Conservation (phyloP, 1,140 invertebrate genomes). For the Achroia grisella region DNA sequence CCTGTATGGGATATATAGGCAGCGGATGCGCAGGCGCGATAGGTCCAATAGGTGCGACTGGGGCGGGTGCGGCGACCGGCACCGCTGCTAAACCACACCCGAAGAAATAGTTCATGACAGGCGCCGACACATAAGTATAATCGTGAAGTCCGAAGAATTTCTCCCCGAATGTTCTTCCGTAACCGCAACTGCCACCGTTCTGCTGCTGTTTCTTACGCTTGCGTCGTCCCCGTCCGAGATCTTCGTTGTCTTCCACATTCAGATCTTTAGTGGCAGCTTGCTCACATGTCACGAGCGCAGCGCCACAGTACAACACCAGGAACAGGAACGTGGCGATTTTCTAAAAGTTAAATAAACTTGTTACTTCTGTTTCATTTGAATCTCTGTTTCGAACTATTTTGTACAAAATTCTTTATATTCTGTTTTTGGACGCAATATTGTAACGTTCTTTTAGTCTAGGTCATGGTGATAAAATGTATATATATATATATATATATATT, state of each 20-base stretch:
- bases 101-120: constrained; percentile 53
- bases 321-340: neutral
- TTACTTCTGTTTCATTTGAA: no score
- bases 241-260: constrained; percentile 28
- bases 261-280: constrained; percentile 29
- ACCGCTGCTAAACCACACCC: constrained; percentile 30
- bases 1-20: constrained; percentile 8
- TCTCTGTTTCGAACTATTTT: no score
- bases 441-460: no score
- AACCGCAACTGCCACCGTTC: constrained; percentile 29
- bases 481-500: no score
- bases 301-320: constrained; percentile 23
- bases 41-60: constrained; percentile 12
- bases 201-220: constrained; percentile 48
- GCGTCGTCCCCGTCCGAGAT: constrained; percentile 38
- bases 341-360: neutral
- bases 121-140: constrained; percentile 45
- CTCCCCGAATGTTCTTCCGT: constrained; percentile 35
- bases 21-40: constrained; percentile 5
- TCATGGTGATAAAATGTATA: no score
- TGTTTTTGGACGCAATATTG: no score
- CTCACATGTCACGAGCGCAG: constrained; percentile 15
- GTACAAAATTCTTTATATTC: no score
- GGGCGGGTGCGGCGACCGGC: constrained; percentile 8
- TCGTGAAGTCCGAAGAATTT: constrained; percentile 31